Base-by-base conservation (phyloP, 2,888 invertebrate species). In the Temnothorax ravouxi region DNA sequence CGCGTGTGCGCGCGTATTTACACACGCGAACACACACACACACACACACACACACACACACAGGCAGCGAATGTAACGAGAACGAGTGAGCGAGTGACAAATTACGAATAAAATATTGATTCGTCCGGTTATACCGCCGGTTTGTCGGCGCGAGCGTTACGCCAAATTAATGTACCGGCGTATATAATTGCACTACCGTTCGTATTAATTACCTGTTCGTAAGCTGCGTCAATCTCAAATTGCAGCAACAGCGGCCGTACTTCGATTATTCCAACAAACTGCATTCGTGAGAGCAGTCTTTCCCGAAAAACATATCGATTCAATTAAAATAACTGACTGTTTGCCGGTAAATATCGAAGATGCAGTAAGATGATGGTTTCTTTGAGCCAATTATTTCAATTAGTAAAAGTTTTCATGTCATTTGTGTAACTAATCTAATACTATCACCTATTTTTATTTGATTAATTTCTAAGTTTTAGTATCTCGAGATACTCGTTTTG, bases 61-160 rank as follows among this genome's bases (percentile, higher is more conserved):
- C 6, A 47, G 34, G 9, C 29, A 50, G 62, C 75, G 62, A 64
- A 71, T 71, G 72, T 67, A 38, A 56, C 76, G 77, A 79, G 87
- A 84, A 83, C 77, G 77, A 52, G 21, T 50, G 21, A 34, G 56
- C 69, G 80, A 25, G 52, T 56, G 77, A 82, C 83, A 88, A 85
- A 83, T 79, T 59, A 61, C 41, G 72, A 74, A 67, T 79, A 82
- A 77, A 71, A 54, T 72, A 87, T 88, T 79, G 87, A 87, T 85
- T 88, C 67, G 44, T 76, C 50, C 72, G 77, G 77, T 67, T 87
- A 56, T 54, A 54, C 21, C 66, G 69, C 74, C 83, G 86, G 87
- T 85, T 62, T 61, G 56, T 56, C 71, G 79, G 61, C 50, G 34
- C 69, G 59, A 44, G 59, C 67, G 62, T 87, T 75, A 75, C 77